These are phyloP conservation scores for Halictus quadricinctus DNA, from an alignment of 2,888 invertebrate genomes.

Conservation along the genomic window DNA sequence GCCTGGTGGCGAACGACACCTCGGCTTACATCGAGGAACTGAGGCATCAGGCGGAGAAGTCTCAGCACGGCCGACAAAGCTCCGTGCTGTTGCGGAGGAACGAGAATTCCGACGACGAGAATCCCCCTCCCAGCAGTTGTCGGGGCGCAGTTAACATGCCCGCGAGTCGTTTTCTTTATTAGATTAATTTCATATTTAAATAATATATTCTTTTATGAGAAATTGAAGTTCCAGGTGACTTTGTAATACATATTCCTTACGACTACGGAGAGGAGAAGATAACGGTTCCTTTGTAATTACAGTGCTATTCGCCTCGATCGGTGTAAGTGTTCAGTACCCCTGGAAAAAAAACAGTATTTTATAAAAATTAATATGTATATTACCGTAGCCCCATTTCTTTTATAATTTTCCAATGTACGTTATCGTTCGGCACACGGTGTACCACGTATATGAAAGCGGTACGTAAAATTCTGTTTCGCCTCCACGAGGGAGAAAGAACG, in stretches of 20 bases:
- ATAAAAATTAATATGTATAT: conserved; percentile 25
- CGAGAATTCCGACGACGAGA: conserved; percentile 82
- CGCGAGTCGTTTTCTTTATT: conserved; percentile 73
- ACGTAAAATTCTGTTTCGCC: conserved; percentile 2
- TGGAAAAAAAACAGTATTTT: conserved; percentile 37
- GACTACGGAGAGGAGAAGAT: conserved; percentile 23
- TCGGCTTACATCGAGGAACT: conserved; percentile 74
- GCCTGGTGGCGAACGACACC: conserved; percentile 75
- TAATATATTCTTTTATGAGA: conserved; percentile 52
- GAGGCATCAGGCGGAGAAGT: conserved; percentile 72
- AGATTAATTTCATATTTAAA: conserved; percentile 42
- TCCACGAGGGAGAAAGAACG: background rate
- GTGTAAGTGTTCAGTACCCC: conserved; percentile 23
- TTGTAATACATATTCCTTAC: conserved; percentile 50
- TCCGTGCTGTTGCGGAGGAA: conserved; percentile 53
- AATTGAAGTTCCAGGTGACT: conserved; percentile 32
- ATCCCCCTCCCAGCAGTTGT: conserved; percentile 84
- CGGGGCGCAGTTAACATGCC: conserved; percentile 81
- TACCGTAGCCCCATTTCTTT: background rate
- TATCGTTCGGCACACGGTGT: background rate
- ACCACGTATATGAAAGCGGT: background rate
- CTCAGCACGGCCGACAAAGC: conserved; percentile 52
- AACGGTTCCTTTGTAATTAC: conserved; percentile 41
- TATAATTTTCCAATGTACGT: background rate
- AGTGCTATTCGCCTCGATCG: conserved; percentile 37